Evolutionary conservation across 2,113 vertebrate genomes (phyloP), one percentile per base, ranked within the genome.

Genomic region (Tapirus terrestris): DNA sequence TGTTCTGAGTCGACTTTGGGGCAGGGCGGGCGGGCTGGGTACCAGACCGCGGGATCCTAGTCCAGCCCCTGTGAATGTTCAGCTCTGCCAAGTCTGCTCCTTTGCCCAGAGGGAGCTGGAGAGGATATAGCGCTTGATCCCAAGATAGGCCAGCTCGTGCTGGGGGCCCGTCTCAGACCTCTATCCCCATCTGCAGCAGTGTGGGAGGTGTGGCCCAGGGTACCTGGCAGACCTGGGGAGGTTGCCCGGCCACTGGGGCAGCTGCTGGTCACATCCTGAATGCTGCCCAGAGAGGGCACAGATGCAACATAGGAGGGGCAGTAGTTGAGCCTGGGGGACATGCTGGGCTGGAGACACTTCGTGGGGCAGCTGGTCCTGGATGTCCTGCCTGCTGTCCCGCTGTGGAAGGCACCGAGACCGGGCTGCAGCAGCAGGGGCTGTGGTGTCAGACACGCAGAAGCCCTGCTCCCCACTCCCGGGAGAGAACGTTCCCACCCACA

Each of bases 401-500:
- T 1, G 17, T 5, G 48, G 36, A 25, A 21, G 36, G 11, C 31
- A 3, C 10, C 1, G 72, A 33, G 21, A 1, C 56, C 1, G 0
- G 3, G 75, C 29, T 2, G 0, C 43, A 4, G 87, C 5, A 12
- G 60, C 20, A 8, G 90, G 53, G 51, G 65, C 76, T 63, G 10
- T 17, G 60, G 79, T 23, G 5, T 1, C 73, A 84, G 75, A 68
- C 88, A 17, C 8, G 0, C 53, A 65, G 81, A 81, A 84, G 76
- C 82, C 73, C 70, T 43, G 36, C n/a, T 39, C 82, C 58, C 93
- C 39, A 0, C 48, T 58, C 77, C 61, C 12, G 0, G 31, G 88
- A 91, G 11, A 60, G 92, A 94, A 73, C 87, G 8, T 65, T 27
- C 33, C 95, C 83, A 1, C 97, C 96, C 98, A 93, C 97, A 3